Base-by-base conservation (phyloP, 2,888 invertebrate genomes). In the Agrotis clavis region DNA sequence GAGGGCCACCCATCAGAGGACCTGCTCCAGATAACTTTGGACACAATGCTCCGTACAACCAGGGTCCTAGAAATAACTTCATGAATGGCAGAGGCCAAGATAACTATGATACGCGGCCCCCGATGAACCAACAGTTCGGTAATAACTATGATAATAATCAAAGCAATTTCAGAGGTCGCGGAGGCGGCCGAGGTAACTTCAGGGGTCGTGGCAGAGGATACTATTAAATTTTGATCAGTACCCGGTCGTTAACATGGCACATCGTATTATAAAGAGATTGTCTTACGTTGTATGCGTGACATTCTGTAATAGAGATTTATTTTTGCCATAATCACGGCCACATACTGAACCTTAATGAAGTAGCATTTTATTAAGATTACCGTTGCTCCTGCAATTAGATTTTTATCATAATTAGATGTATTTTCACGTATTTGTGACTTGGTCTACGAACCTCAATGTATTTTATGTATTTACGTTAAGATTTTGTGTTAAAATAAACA, bases 171-270 rank as follows among this genome's bases (percentile, higher is more conserved):
- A 87, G 90, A 69, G 91, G 90, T 59, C 86, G 92, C 69, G 91
- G 92, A 1, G 84, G 91, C 73, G 90, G 89, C 18, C 85, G 90
- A 4, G 90, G 90, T 4, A 83, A 89, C 41, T 88, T 78, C 19
- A 88, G 90, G 66, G 94, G 93, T 1, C 92, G 95, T 25, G 94
- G 94, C 0, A 88, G 94, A 57, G 90, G 90, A 9, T 73, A 73
- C 59, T 81, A 71, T 63, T 87, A 63, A 61, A 18, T 60, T n/a
- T 18, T 19, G 16, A 47, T 19, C 25, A 62, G 21, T 35, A 68
- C 47, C 9, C 18, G 68, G 21, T 14, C 14, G 47, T 41, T 19
- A 41, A 51, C 19, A 19, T 68, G 19, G 30, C 35, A 35, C 25
- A 41, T 19, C n/a, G 3, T 47, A 21, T 41, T 54, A 35, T 25